phyloP scores from a whole-genome alignment of 2,113 vertebrate species.

The Pao palembangensis region DNA sequence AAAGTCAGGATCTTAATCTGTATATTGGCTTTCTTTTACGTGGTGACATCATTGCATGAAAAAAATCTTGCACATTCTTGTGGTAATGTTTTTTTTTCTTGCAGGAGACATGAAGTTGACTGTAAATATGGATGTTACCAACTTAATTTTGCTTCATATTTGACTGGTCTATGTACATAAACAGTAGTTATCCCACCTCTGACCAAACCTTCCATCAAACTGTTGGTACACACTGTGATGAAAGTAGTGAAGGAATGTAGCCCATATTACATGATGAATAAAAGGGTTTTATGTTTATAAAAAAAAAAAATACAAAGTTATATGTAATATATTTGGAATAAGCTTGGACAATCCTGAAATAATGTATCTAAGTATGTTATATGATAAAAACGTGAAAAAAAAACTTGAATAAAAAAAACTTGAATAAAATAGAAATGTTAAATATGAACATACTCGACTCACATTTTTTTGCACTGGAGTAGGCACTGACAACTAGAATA shows the following conservation, averaged over 20 bases:
- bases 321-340: constrained; percentile 51
- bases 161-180: constrained; percentile 15
- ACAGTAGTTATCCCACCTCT: constrained; percentile 1
- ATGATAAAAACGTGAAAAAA: constrained; percentile 39
- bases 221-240: too few species aligned
- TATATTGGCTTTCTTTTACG: too few species aligned
- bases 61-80: too few species aligned
- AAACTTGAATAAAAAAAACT: neutral
- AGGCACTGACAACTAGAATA: too few species aligned
- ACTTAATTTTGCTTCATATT: constrained; percentile 21
- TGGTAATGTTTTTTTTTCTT: neutral
- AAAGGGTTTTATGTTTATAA: constrained; percentile 36
- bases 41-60: too few species aligned
- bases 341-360: constrained; percentile 47
- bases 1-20: too few species aligned
- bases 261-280: constrained; percentile 12
- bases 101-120: constrained; percentile 22
- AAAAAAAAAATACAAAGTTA: constrained; percentile 21
- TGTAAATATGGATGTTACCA: constrained; percentile 45
- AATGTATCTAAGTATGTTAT: constrained; percentile 4
- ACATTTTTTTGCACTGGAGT: neutral
- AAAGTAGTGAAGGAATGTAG: neutral
- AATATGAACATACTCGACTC: neutral
- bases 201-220: too few species aligned
- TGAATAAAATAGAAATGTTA: neutral